phyloP scores from a whole-genome alignment of 1,140 invertebrate species.

The Oryzaephilus surinamensis region DNA sequence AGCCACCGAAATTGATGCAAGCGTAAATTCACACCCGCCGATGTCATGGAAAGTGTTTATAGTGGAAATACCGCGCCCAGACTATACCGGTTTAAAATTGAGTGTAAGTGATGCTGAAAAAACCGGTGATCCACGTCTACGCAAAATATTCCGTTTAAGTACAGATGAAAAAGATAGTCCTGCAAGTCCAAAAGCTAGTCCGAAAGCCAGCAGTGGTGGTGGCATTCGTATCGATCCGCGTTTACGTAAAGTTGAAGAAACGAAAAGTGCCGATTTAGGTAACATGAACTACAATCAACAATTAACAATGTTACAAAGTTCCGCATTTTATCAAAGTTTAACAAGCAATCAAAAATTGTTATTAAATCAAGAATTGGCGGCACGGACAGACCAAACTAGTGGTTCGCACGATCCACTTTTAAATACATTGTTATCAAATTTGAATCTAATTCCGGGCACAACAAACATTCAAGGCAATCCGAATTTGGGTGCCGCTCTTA shows the following conservation, averaged over 20 bases:
- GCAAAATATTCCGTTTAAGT: slow-evolving; percentile 59
- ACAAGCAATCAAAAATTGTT: slow-evolving; percentile 56
- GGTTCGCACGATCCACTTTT: slow-evolving; percentile 34
- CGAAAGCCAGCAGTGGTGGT: slow-evolving; percentile 30
- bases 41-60: slow-evolving; percentile 53
- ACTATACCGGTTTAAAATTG: slow-evolving; percentile 62
- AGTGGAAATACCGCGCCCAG: slow-evolving; percentile 59
- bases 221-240: slow-evolving; percentile 24
- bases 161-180: slow-evolving; percentile 43
- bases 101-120: slow-evolving; percentile 55
- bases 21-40: slow-evolving; percentile 62
- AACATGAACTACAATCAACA: slow-evolving; percentile 38
- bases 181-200: slow-evolving; percentile 38
- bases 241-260: slow-evolving; percentile 25
- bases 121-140: slow-evolving; percentile 56
- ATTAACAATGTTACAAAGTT: slow-evolving; percentile 47
- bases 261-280: slow-evolving; percentile 16
- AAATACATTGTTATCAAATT: slow-evolving; percentile 45
- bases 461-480: slow-evolving; percentile 1
- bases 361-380: slow-evolving; percentile 46
- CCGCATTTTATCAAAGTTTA: slow-evolving; percentile 52
- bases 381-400: slow-evolving; percentile 19
- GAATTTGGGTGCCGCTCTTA: slow-evolving; percentile 19
- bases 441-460: slow-evolving; percentile 28
- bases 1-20: slow-evolving; percentile 75